These are phyloP conservation scores for Axis porcinus DNA, from an alignment of 2,113 vertebrate genomes.

Conservation along the genomic window DNA sequence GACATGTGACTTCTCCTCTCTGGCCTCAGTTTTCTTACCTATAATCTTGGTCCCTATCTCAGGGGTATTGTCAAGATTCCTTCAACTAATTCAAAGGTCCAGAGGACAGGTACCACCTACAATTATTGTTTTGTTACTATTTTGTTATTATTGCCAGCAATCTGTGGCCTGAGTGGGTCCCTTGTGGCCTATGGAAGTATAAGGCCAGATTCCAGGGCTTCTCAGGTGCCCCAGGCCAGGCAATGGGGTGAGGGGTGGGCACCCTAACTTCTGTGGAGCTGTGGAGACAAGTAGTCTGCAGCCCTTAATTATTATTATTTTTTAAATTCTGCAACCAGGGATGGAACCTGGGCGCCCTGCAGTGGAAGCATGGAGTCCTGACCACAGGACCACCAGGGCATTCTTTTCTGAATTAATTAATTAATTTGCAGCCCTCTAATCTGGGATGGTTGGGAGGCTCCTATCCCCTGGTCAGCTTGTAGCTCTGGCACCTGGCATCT, in stretches of 20 bases:
- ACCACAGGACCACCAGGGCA: neutral
- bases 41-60: neutral
- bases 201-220: neutral
- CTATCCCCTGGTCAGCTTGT: neutral
- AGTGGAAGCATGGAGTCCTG: neutral
- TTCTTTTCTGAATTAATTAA: neutral
- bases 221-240: neutral
- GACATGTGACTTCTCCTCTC: neutral
- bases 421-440: neutral
- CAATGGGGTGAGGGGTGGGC: neutral
- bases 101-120: neutral
- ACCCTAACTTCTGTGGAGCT: neutral
- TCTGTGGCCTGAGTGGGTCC: too few relatives aligned
- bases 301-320: neutral
- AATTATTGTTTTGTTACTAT: neutral
- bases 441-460: neutral
- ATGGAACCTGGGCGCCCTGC: neutral
- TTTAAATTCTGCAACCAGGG: neutral
- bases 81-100: neutral
- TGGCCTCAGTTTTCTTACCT: neutral
- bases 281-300: neutral
- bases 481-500: neutral
- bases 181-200: accelerated
- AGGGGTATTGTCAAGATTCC: neutral
- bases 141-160: neutral